These are phyloP conservation scores for Corythaeola cristata DNA, from an alignment of 2,113 vertebrate genomes.

Conservation along the genomic window DNA sequence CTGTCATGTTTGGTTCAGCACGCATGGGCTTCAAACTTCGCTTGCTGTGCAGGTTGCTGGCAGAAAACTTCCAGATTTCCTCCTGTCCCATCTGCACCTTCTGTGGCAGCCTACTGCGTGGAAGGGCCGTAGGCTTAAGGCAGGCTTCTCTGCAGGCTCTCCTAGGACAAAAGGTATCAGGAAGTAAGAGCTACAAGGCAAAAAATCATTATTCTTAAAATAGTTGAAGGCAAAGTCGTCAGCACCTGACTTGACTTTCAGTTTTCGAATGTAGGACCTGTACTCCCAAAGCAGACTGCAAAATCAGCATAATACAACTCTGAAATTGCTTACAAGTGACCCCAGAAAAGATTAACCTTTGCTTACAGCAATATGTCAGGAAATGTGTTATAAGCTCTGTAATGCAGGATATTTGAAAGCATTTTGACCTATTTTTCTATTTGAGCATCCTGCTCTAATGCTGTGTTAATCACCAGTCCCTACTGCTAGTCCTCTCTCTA, in stretches of 20 bases:
- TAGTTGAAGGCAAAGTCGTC: background rate
- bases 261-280: background rate
- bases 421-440: background rate
- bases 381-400: background rate
- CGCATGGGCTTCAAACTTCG: background rate
- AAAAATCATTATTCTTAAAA: background rate
- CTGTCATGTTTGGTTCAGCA: background rate
- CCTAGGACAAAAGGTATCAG: background rate
- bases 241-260: background rate
- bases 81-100: background rate
- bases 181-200: background rate
- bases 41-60: background rate
- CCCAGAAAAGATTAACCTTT: background rate
- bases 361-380: background rate
- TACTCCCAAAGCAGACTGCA: background rate
- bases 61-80: background rate
- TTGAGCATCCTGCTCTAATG: background rate
- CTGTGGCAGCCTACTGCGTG: background rate
- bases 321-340: background rate
- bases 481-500: background rate
- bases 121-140: background rate
- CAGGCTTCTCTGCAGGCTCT: background rate
- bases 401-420: background rate
- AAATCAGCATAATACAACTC: background rate
- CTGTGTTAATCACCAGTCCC: background rate